A percentile compares a stretch with the other conserved stretches of the same genome.
Evolutionary conservation across 2,113 vertebrate species (phyloP).

Genomic region (Lycaon pictus): DNA sequence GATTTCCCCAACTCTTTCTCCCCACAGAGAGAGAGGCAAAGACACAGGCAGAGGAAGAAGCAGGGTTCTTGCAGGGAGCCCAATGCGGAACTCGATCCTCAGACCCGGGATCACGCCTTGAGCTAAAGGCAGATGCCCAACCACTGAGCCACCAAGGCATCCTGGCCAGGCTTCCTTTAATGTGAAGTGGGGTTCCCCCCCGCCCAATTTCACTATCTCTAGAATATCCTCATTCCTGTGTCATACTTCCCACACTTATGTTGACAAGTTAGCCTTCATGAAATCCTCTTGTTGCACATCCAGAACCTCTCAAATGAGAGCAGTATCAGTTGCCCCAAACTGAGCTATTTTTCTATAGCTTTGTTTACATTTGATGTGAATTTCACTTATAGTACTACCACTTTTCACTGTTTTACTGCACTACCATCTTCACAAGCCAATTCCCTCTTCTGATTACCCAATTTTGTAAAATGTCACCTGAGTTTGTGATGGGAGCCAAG

Average conservation of each 20-base stretch:
- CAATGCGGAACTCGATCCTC: no score
- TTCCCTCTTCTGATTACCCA: conserved; percentile 14
- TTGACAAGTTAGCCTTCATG: not conserved
- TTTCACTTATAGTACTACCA: not conserved
- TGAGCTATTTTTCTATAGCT: conserved; percentile 20
- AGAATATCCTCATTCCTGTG: not conserved
- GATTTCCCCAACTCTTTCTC: no score
- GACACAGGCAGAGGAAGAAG: no score
- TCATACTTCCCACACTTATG: not conserved
- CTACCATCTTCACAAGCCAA: not conserved
- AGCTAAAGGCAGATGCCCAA: no score
- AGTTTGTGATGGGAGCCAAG: not conserved
- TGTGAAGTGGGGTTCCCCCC: not conserved
- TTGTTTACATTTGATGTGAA: conserved; percentile 11
- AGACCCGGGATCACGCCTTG: no score
- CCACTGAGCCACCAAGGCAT: no score
- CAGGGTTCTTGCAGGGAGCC: no score
- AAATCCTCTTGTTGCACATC: not conserved
- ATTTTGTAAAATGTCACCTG: conserved; percentile 22
- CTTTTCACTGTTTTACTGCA: not conserved
- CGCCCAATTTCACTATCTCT: not conserved
- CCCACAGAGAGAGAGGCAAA: no score
- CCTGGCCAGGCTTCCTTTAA: not conserved
- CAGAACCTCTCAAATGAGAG: conserved; percentile 30
- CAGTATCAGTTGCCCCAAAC: not conserved